Base-by-base conservation (phyloP, 2,797 vertebrate genomes). In the Epinephelus coioides region DNA sequence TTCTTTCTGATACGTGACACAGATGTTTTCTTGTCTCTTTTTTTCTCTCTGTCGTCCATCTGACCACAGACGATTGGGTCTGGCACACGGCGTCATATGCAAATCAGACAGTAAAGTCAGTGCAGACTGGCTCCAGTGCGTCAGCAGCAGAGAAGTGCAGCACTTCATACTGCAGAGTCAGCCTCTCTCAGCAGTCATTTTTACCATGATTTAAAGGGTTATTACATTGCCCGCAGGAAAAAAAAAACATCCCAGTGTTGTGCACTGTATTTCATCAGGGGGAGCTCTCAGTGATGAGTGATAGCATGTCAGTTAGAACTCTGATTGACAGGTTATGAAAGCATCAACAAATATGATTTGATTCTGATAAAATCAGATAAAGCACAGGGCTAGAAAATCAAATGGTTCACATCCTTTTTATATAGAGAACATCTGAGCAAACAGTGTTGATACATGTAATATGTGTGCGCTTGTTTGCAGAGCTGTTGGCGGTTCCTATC, bases 151-250 rank as follows among this genome's bases (percentile, higher is more conserved):
- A 87, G 81, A 69, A 82, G 85, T 78, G 79, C 76, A 62, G 73
- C 72, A 54, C 83, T 83, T 78, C 50, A 55, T 82, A 63, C 81
- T 89, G 86, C 90, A 83, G 81, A 84, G 86, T 92, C 88, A 92
- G 88, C 85, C 88, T 87, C 85, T 83, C 80, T 47, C 79, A 73
- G 86, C 85, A 90, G 81, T 89, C 87, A 86, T 87, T 91, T 34
- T 83, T 79, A 82, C 80, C 51, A 53, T 91, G 91, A 94, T 94
- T 93, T 92, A 91, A 90, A 87, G 89, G 86, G 86, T 93, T 94
- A 91, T 93, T 92, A 88, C 70, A 80, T 79, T 66, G 88, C 84
- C 85, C 73, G 74, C 80, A 81, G 87, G 82, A 84, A 87, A 78
- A 84, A 56, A 73, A 69, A 84, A 77, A 62, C 81, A 81, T 89